These are phyloP conservation scores for Isichthys henryi DNA, from an alignment of 2,113 vertebrate genomes.

Conservation along the genomic window DNA sequence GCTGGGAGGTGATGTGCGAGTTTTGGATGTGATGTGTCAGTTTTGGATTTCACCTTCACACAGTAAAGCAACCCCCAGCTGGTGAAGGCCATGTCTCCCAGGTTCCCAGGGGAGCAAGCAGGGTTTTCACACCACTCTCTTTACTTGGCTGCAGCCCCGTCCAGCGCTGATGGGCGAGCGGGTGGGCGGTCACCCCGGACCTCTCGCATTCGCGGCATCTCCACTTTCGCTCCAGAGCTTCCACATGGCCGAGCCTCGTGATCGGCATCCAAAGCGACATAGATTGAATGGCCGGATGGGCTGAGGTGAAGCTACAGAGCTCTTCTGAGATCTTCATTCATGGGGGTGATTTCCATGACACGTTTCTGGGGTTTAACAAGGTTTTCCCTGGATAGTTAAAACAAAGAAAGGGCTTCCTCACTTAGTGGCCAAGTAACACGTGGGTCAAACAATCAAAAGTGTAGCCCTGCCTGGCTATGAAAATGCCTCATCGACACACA, in stretches of 20 bases:
- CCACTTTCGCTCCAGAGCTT: slow-evolving; percentile 49
- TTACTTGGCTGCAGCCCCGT: neutral
- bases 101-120: slow-evolving; percentile 29
- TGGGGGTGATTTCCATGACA: slow-evolving; percentile 4
- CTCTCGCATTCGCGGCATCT: slow-evolving; percentile 37
- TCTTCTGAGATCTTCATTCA: neutral
- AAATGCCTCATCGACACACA: neutral
- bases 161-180: neutral
- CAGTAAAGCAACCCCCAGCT: slow-evolving; percentile 38
- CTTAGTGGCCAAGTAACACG: neutral
- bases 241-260: slow-evolving; percentile 51
- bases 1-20: neutral
- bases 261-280: slow-evolving; percentile 13
- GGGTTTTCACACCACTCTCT: slow-evolving; percentile 10
- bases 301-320: neutral
- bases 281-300: slow-evolving; percentile 5
- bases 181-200: neutral
- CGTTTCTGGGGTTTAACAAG: slow-evolving; percentile 15
- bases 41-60: slow-evolving; percentile 48
- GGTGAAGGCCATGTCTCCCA: slow-evolving; percentile 45
- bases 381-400: slow-evolving; percentile 5
- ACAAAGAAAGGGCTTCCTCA: neutral
- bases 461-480: neutral
- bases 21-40: neutral
- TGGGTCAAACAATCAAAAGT: neutral